phyloP scores from a whole-genome alignment of 2,797 vertebrate genomes.

The Limosa lapponica region DNA sequence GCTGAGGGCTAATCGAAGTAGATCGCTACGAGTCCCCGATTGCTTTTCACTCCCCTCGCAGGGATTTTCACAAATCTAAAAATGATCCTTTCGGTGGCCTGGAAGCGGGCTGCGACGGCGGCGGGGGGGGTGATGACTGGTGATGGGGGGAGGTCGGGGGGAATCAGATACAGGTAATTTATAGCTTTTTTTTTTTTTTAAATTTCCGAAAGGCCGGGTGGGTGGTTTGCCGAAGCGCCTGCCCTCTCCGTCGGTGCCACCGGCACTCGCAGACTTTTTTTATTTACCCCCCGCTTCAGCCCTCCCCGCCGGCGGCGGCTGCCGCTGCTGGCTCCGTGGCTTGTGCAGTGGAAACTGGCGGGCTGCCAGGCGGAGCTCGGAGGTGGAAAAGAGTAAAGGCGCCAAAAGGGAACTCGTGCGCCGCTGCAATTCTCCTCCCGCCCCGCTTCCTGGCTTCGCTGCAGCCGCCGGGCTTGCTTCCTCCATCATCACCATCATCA shows the following conservation, averaged over 20 bases:
- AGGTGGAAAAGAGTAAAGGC: conserved; percentile 76
- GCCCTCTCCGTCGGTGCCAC: not conserved
- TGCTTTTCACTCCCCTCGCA: not conserved
- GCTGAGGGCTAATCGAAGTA: conserved; percentile 60
- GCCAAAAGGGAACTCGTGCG: conserved; percentile 69
- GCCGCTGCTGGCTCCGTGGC: conserved; percentile 57
- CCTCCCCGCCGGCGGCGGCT: not conserved
- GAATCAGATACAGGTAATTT: not conserved
- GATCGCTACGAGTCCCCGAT: not conserved
- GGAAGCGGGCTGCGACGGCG: not conserved
- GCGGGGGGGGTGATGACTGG: too few species aligned
- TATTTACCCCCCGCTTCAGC: not conserved
- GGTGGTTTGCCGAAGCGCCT: not conserved
- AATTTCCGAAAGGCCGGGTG: not conserved
- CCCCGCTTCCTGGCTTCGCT: conserved; percentile 40
- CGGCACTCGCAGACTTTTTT: not conserved
- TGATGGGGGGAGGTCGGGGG: not conserved
- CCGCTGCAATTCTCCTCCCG: conserved; percentile 34
- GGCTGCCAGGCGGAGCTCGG: conserved; percentile 77
- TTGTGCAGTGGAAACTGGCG: conserved; percentile 82
- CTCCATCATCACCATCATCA: not conserved
- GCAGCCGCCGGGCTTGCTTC: conserved; percentile 13
- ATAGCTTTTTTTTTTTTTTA: not conserved
- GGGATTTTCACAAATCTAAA: conserved; percentile 27
- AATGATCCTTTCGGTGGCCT: conserved; percentile 17